phyloP scores from a whole-genome alignment of 92 coral and sea anemone genomes.

The Zoanthus sociatus region DNA sequence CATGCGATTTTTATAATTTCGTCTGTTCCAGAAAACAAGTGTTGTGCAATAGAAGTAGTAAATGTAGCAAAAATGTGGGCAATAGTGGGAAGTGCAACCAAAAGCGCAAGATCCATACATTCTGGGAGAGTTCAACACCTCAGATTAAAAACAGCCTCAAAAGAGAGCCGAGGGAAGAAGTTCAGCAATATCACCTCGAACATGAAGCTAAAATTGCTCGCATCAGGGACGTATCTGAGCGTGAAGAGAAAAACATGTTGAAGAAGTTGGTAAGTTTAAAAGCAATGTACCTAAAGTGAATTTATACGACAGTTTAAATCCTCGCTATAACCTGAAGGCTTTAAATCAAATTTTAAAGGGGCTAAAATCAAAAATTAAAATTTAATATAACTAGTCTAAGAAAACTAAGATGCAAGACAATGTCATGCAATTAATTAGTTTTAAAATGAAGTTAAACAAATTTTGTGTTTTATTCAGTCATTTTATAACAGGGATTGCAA shows the following conservation, averaged over 20 bases:
- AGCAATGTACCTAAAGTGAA: background rate
- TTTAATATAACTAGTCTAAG: background rate
- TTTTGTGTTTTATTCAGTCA: background rate
- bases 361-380: background rate
- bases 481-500: background rate
- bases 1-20: too few relatives aligned
- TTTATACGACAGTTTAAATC: background rate
- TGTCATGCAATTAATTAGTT: background rate
- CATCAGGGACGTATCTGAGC: background rate
- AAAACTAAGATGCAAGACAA: background rate
- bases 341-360: background rate
- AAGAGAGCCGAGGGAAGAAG: conserved; percentile 4
- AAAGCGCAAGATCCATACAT: background rate
- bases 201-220: background rate
- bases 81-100: background rate
- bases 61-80: background rate
- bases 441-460: background rate
- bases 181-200: background rate
- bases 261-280: background rate
- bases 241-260: background rate
- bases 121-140: conserved; percentile 13
- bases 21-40: background rate
- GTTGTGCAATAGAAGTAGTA: conserved; percentile 1
- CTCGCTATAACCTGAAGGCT: background rate
- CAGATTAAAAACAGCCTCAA: background rate